Base-by-base conservation (phyloP, 1,140 invertebrate species). In the Zaprionus kolodkinae region DNA sequence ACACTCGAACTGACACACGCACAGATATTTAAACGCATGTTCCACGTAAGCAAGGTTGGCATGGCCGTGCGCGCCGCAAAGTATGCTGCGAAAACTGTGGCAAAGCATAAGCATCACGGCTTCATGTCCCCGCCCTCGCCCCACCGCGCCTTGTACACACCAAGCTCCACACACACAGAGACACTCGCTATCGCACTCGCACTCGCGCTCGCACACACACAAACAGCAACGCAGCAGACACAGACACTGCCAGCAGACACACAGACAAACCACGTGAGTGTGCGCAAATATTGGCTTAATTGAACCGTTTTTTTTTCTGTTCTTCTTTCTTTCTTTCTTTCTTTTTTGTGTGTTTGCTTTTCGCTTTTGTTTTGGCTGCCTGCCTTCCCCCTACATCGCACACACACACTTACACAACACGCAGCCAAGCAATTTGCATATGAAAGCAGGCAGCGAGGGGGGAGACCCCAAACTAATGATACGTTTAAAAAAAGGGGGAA, bases 201-300 rank as follows among this genome's bases (percentile, higher is more conserved):
- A 77, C 36, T 65, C 66, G 65, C 65, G 17, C 25, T 35, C n/a
- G 45, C 48, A 50, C 40, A 55, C 38, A 21, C 35, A 30, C 30
- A 54, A 27, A 40, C 40, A 17, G 15, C n/a, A 12, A 33, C 33
- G 65, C 62, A 45, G 65, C 55, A 56, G 7, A 56, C 55, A 72
- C 65, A 68, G 15, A 40, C 36, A 72, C 33, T 21, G 30, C 38
- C 27, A 30, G 27, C 27, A 30, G 27, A 30, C 27, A 30, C 27
- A 30, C 27, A 30, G 27, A 36, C 27, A 64, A 56, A 21, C 21
- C 68, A 64, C 67, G 77, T 78, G 84, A 83, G 83, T 84, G 80
- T 87, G 84, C 84, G 85, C 84, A 88, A 87, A 88, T 81, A 87
- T 87, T 87, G 85, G 80, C 80, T 87, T 88, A 84, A 88, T 87